These are phyloP conservation scores for Lepidothrix coronata DNA, from an alignment of 2,113 vertebrate species.

Conservation along the genomic window DNA sequence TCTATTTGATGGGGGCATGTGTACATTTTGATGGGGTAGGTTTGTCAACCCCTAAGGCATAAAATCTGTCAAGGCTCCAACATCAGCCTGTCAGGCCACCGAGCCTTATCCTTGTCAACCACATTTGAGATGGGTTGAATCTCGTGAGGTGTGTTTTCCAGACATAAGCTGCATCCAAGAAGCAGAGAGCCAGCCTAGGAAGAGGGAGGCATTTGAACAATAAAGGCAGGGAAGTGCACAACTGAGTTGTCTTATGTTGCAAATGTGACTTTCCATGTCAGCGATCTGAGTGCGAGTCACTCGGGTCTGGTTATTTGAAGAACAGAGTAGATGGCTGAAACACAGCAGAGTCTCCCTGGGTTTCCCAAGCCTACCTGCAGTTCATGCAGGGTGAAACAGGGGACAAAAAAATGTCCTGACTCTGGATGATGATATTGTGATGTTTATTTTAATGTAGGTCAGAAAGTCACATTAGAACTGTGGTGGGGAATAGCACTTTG, in stretches of 20 bases:
- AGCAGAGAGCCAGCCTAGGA: background rate
- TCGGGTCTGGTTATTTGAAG: background rate
- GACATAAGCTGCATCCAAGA: background rate
- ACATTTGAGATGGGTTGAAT: background rate
- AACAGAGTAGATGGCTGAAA: background rate
- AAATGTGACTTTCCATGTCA: background rate
- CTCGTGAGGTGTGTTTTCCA: background rate
- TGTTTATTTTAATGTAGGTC: background rate
- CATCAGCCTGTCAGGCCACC: background rate
- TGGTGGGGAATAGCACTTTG: background rate
- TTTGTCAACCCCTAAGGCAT: background rate
- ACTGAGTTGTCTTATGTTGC: background rate
- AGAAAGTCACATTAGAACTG: background rate
- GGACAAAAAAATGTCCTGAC: background rate
- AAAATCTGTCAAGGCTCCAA: background rate
- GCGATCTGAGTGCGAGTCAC: background rate
- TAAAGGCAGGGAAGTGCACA: background rate
- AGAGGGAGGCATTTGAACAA: background rate
- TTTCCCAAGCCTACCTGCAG: background rate
- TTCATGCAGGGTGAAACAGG: background rate
- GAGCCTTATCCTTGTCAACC: background rate
- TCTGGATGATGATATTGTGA: background rate
- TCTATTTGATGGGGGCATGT: background rate
- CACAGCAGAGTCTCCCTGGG: background rate
- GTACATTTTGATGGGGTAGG: background rate